These are phyloP conservation scores for Ciconia boyciana DNA, from an alignment of 2,113 vertebrate species.

Conservation along the genomic window DNA sequence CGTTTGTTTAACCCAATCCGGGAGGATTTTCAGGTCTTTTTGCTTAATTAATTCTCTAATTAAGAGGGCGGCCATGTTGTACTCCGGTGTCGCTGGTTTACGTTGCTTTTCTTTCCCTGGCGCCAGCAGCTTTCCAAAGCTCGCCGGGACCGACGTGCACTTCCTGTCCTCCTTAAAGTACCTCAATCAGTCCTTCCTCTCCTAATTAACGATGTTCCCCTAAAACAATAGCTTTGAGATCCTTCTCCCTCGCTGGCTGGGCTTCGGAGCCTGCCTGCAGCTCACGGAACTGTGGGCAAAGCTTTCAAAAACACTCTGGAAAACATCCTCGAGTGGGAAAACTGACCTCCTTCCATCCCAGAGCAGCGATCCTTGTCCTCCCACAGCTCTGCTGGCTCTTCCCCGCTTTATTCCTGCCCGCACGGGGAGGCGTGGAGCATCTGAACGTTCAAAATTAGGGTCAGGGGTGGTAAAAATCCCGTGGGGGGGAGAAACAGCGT, in stretches of 20 bases:
- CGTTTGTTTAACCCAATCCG: accelerated
- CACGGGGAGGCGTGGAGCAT: accelerated
- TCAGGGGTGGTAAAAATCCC: accelerated
- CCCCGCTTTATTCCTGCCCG: accelerated
- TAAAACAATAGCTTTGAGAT: background rate
- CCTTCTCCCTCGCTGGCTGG: too few relatives aligned
- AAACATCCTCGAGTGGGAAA: accelerated
- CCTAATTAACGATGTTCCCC: accelerated
- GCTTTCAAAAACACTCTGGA: background rate
- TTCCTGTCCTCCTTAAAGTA: background rate
- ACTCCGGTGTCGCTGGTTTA: accelerated
- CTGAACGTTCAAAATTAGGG: accelerated
- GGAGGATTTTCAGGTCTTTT: background rate
- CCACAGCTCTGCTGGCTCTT: background rate
- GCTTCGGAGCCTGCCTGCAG: background rate
- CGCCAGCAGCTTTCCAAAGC: background rate
- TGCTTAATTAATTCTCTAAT: background rate
- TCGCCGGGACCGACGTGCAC: accelerated
- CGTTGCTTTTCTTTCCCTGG: background rate
- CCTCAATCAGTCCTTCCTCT: background rate
- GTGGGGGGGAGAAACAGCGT: accelerated
- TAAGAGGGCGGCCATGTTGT: accelerated
- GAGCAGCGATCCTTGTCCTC: background rate
- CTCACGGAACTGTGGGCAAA: accelerated
- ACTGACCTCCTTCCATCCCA: accelerated